Evolutionary conservation across 2,113 vertebrate species (phyloP).

Genomic region (Hystrix brachyura): DNA sequence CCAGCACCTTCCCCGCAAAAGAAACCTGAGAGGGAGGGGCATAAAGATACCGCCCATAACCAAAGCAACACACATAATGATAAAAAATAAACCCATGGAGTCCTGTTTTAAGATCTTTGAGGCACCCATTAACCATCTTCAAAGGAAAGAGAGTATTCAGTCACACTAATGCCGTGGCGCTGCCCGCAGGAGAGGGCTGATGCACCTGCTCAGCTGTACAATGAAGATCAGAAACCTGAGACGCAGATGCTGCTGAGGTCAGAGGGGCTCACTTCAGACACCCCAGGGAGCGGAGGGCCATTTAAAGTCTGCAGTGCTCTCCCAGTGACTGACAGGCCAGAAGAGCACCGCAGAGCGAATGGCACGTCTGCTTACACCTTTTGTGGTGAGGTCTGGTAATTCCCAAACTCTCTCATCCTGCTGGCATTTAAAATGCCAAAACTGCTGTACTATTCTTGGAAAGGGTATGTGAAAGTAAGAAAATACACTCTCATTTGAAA

Average conservation of each 20-base stretch:
- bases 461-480: not conserved
- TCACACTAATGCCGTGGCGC: not conserved
- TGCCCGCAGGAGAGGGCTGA: not conserved
- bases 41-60: conserved; percentile 24
- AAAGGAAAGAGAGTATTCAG: conserved; percentile 45
- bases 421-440: conserved; percentile 45
- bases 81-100: not conserved
- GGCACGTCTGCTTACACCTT: not conserved
- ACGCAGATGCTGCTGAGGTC: not conserved
- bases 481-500: conserved; percentile 56
- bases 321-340: not conserved
- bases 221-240: conserved; percentile 15
- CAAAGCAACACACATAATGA: conserved; percentile 4
- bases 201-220: not conserved
- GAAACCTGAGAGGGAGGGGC: not conserved
- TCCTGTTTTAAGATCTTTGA: not conserved
- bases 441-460: not conserved
- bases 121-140: not conserved
- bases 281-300: not conserved
- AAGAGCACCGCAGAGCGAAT: not conserved
- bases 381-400: not conserved
- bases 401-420: not conserved
- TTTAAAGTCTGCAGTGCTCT: conserved; percentile 57
- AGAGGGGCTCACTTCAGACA: conserved; percentile 24
- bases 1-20: not conserved